phyloP scores from a whole-genome alignment of 2,888 invertebrate species.

The Pachymerium ferrugineum region DNA sequence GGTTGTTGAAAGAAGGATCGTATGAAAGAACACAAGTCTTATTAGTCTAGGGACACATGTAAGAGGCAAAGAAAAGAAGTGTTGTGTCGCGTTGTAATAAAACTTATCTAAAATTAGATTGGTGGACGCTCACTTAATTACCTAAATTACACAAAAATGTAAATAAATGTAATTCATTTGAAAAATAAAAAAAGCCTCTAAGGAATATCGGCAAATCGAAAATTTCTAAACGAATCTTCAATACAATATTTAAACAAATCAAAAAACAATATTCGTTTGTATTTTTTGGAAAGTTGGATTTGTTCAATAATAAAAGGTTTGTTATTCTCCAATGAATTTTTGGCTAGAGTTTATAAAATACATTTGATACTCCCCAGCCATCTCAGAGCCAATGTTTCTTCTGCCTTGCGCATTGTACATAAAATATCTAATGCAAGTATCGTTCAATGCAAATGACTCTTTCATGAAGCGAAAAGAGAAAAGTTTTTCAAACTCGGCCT shows the following conservation, averaged over 20 bases:
- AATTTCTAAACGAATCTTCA: too few relatives aligned
- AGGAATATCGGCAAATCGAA: too few relatives aligned
- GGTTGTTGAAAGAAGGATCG: conserved; percentile 5
- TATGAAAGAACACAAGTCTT: conserved; percentile 20
- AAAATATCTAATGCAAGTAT: conserved; percentile 11
- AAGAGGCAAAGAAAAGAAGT: not conserved
- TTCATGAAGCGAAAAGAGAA: conserved; percentile 9
- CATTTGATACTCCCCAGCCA: too few relatives aligned
- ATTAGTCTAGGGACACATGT: conserved; percentile 5
- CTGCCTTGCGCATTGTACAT: not conserved
- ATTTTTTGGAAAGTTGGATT: too few relatives aligned
- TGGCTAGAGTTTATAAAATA: not conserved
- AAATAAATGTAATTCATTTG: too few relatives aligned
- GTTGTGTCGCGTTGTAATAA: conserved; percentile 9
- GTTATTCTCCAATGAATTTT: not conserved
- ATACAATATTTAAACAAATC: too few relatives aligned
- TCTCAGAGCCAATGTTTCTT: not conserved
- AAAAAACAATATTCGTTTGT: too few relatives aligned
- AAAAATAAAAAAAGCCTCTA: too few relatives aligned
- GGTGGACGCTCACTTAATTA: conserved; percentile 3
- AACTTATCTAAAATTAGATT: not conserved
- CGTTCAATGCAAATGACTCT: conserved; percentile 23
- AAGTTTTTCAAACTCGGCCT: conserved; percentile 1
- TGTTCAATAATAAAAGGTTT: too few relatives aligned
- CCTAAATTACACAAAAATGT: too few relatives aligned